These are phyloP conservation scores for Poecilia latipinna DNA, from an alignment of 2,113 vertebrate genomes.

Conservation along the genomic window DNA sequence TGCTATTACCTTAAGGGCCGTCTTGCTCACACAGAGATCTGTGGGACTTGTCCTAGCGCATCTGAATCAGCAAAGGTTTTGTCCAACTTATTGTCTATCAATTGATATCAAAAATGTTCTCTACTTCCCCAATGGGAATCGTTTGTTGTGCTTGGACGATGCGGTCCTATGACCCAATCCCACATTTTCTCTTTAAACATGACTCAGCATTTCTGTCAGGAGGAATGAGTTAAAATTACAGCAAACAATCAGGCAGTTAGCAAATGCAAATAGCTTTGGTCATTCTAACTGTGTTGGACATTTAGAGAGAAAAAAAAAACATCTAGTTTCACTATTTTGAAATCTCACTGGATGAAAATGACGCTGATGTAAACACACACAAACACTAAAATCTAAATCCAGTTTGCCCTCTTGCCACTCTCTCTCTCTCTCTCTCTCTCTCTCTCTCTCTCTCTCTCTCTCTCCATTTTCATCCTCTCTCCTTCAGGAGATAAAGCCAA, in stretches of 20 bases:
- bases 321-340: neutral
- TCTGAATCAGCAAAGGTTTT: too few relatives aligned
- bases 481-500: slow-evolving; percentile 70
- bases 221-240: too few relatives aligned
- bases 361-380: slow-evolving; percentile 29
- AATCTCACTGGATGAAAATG: neutral
- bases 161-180: slow-evolving; percentile 10
- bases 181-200: slow-evolving; percentile 5
- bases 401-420: slow-evolving; percentile 29
- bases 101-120: neutral
- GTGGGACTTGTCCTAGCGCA: too few relatives aligned
- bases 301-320: too few relatives aligned
- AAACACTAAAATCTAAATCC: slow-evolving; percentile 33
- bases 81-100: neutral
- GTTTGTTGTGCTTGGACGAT: slow-evolving; percentile 7
- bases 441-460: slow-evolving; percentile 17
- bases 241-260: neutral
- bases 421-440: slow-evolving; percentile 29
- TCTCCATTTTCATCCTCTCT: slow-evolving; percentile 9
- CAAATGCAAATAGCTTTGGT: neutral
- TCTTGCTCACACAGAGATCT: too few relatives aligned
- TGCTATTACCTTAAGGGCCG: slow-evolving; percentile 24
- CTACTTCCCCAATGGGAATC: too few relatives aligned
- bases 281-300: neutral
- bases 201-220: too few relatives aligned